Percentiles rank a stretch among this genome's conserved stretches.
Evolutionary conservation across 1,140 invertebrate species (phyloP).

Genomic region (Myzus persicae): DNA sequence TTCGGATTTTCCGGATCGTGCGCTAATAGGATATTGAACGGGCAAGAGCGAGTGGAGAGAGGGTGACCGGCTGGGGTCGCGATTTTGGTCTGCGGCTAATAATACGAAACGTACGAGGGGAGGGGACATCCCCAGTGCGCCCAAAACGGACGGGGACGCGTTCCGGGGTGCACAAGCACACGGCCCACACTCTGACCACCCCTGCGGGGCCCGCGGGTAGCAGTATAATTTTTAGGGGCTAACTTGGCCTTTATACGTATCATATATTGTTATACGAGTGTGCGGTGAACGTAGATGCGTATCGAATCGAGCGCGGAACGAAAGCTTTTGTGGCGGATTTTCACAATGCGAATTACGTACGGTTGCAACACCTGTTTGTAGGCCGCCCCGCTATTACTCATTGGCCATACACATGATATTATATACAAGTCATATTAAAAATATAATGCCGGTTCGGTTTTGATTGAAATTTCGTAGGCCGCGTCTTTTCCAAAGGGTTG

Average conservation of each 20-base stretch:
- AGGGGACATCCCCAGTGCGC: neutral
- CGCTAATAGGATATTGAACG: constrained; percentile 55
- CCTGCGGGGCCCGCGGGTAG: neutral
- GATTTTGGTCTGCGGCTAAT: neutral
- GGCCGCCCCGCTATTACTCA: constrained; percentile 2
- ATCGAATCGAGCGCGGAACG: constrained; percentile 50
- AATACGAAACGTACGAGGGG: no score
- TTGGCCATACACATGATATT: neutral
- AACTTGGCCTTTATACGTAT: no score
- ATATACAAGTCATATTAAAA: neutral
- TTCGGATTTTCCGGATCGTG: constrained; percentile 26
- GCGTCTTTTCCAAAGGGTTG: constrained; percentile 1
- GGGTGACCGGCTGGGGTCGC: neutral
- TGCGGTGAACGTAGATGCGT: neutral
- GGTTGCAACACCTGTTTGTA: constrained; percentile 53
- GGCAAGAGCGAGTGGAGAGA: neutral
- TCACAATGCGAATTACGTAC: constrained; percentile 55
- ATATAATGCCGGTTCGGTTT: neutral
- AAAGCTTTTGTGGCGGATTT: constrained; percentile 54
- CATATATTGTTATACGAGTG: neutral
- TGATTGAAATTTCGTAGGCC: constrained; percentile 37
- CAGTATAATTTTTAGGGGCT: neutral
- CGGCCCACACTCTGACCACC: neutral
- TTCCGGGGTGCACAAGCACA: neutral
- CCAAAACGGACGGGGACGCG: neutral